Conservation (phyloP, 1,140 invertebrate species). For the Thaumetopoea pityocampa region DNA sequence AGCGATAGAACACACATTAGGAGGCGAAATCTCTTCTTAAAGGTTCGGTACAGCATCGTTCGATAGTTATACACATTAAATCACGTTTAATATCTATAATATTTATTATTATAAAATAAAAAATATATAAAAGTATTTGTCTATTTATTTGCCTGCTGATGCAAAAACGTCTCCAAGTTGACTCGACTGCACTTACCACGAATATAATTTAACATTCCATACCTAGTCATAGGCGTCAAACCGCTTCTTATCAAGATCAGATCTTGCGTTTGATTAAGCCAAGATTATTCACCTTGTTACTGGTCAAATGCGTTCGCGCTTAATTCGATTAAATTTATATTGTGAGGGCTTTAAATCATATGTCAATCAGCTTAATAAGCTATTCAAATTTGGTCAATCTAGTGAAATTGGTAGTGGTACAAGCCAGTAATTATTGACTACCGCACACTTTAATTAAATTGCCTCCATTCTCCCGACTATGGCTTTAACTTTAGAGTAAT, state of each 20-base stretch:
- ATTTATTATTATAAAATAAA: too few species aligned
- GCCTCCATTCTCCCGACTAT: slow-evolving; percentile 14
- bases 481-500: slow-evolving; percentile 5
- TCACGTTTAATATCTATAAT: too few species aligned
- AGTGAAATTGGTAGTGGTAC: slow-evolving; percentile 39
- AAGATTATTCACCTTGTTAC: slow-evolving; percentile 23
- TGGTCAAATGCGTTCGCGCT: slow-evolving; percentile 11
- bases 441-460: slow-evolving; percentile 12
- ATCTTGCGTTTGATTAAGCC: slow-evolving; percentile 30
- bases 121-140: too few species aligned
- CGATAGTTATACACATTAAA: too few species aligned
- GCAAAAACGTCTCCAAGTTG: too few species aligned
- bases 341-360: slow-evolving; percentile 48
- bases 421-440: slow-evolving; percentile 22
- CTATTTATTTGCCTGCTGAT: too few species aligned
- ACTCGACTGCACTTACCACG: too few species aligned
- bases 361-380: slow-evolving; percentile 65
- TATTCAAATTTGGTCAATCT: slow-evolving; percentile 68
- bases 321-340: slow-evolving; percentile 56
- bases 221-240: slow-evolving; percentile 33
- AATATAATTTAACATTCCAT: too few species aligned
- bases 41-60: too few species aligned
- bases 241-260: slow-evolving; percentile 31
- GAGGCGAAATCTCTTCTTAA: too few species aligned
- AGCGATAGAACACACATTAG: too few species aligned